phyloP scores from a whole-genome alignment of 2,888 invertebrate species.

The Phortica okadai region DNA sequence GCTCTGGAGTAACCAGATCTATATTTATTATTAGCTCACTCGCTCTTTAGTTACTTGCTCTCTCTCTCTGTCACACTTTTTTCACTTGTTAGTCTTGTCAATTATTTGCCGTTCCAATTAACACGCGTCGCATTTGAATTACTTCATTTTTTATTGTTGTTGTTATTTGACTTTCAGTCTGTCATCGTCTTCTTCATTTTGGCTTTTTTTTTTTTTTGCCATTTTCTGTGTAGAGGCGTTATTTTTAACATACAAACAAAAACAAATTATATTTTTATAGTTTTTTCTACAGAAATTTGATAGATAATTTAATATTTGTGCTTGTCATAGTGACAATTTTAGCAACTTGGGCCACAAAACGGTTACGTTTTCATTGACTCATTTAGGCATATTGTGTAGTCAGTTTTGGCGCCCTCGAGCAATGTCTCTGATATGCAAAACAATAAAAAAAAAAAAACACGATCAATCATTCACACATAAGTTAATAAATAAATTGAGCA shows the following conservation, averaged over 20 bases:
- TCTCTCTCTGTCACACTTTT: neutral
- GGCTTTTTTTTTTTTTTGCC: neutral
- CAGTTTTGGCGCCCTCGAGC: neutral
- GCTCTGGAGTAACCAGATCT: too few species aligned
- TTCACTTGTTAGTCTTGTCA: neutral
- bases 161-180: neutral
- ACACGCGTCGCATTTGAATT: neutral
- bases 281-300: too few species aligned
- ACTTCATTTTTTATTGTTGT: neutral
- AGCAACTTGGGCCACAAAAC: neutral
- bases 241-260: too few species aligned
- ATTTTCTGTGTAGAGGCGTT: too few species aligned
- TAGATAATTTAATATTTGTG: neutral
- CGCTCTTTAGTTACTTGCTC: neutral
- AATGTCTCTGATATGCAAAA: too few species aligned
- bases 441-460: too few species aligned
- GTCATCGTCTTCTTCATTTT: neutral
- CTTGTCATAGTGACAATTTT: neutral
- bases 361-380: neutral
- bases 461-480: too few species aligned
- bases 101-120: slow-evolving; percentile 1
- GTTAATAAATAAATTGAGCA: too few species aligned
- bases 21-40: neutral
- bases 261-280: too few species aligned
- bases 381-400: neutral